Evolutionary conservation across 2,113 vertebrate species (phyloP), one percentile per base, ranked within the genome.

Genomic region (Mastomys natalensis): DNA sequence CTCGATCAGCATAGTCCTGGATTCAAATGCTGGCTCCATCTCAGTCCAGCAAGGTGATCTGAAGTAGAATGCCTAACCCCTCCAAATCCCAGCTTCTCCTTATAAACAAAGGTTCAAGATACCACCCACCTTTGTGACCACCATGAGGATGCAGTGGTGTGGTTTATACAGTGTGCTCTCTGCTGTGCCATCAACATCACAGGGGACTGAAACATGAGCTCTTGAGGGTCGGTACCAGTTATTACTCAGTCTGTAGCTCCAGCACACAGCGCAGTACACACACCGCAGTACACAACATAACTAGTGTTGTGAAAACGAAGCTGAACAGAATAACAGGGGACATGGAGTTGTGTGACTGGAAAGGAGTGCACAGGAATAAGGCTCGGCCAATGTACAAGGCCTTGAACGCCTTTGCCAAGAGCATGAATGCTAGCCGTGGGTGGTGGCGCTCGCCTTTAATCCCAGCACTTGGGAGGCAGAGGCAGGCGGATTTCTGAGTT

Each of bases 71-170:
- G 51, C 53, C 85, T 66, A 60, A 73, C 40, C 7, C 84, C 58
- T 58, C 7, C 22, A n/a, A 51, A 73, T 55, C 40, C 96, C 81
- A 29, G 45, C 76, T 89, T 92, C 51, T 89, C 94, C 95, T 89
- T 84, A 12, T 92, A 93, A 95, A 70, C 48, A n/a, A 15, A 34
- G 31, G 77, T 5, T 64, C 4, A 22, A 31, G 29, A 45, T 17
- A 68, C 53, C 40, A 22, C 64, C 64, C 66, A 62, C 11, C 3
- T 45, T 45, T 74, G 87, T 84, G 53, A 68, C 80, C 48, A 31
- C 8, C 40, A 26, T 48, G 85, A 73, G 31, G 29, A 15, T 74
- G 80, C 51, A 58, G 16, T 74, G 89, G n/a, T 16, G 12, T 64
- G 2, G 60, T 16, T 66, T 40, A 43, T 45, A 22, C 66, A n/a